Base-by-base conservation (phyloP, 2,888 invertebrate species). In the Drosophila anomelani region DNA sequence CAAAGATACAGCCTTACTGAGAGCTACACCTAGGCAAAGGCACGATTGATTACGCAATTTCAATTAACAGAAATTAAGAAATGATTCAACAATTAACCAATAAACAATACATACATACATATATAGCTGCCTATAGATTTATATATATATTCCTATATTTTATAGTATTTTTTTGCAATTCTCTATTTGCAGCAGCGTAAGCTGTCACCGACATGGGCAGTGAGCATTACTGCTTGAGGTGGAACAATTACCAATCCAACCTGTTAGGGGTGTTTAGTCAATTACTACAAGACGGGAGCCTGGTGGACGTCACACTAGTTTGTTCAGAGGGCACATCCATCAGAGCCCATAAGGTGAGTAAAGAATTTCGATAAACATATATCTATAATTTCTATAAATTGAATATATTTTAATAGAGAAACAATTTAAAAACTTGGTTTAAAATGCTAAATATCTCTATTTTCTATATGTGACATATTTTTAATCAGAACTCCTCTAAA, bases 181-280 rank as follows among this genome's bases (percentile, higher is more conserved):
- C 34, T 51, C 5, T 60, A 55, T 49, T 49, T 90, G 76, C 91
- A 93, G 93, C 94, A 96, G 96, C 95, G 96, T 95, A 95, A 95
- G 95, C 95, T 96, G 95, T 95, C 96, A 96, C 95, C 96, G 97
- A 96, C 96, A 97, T 97, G 97, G 97, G 97, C 96, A 97, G 97
- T 97, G 97, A 98, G 96, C 97, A 97, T 95, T 98, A 97, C 96
- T 97, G 97, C 95, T 96, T 98, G 95, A 97, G 97, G 96, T 98
- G 97, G 97, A 98, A 97, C 96, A 97, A 98, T 97, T 97, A 98
- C 97, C 97, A 97, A 95, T 97, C 96, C 95, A 98, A 98, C 96
- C 96, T 98, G 95, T 96, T 98, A 95, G 97, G 97, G 94, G 97
- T 97, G 94, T 98, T 98, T 95, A 97, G 97, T 95, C 97, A 97